These are phyloP conservation scores for Allolobophora icterica DNA, from an alignment of 2,888 invertebrate species.

Conservation along the genomic window DNA sequence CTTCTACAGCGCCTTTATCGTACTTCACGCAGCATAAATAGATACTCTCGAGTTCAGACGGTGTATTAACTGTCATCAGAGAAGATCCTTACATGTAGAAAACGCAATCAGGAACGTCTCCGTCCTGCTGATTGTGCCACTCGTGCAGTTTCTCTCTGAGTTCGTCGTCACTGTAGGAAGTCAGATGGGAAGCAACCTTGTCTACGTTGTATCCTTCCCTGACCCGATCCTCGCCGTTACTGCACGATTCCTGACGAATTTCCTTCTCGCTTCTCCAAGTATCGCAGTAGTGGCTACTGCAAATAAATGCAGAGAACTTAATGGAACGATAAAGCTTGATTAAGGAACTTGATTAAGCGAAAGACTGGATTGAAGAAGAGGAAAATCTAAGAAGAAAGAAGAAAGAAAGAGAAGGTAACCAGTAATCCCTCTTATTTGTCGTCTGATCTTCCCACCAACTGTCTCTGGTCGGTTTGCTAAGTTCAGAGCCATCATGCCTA, in stretches of 20 bases:
- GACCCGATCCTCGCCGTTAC: neutral
- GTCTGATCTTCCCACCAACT: no score
- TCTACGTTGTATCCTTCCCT: neutral
- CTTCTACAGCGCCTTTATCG: no score
- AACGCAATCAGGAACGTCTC: neutral
- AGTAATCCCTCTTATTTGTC: no score
- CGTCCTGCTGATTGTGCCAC: neutral
- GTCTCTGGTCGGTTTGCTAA: no score
- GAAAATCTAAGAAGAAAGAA: no score
- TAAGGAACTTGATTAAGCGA: no score
- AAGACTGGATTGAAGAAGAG: no score
- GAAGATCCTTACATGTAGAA: neutral
- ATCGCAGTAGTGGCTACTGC: neutral
- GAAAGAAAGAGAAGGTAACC: no score
- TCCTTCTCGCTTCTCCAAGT: neutral
- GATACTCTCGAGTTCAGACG: no score
- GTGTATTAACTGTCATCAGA: neutral
- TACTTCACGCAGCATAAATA: no score
- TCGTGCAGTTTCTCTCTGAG: neutral
- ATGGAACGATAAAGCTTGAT: no score
- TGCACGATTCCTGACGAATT: neutral
- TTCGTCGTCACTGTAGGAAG: neutral
- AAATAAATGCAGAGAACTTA: neutral
- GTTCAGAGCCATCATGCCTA: no score
- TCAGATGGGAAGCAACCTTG: neutral